These are phyloP conservation scores for Nymphalis c-album DNA, from an alignment of 2,888 invertebrate species.

Conservation along the genomic window DNA sequence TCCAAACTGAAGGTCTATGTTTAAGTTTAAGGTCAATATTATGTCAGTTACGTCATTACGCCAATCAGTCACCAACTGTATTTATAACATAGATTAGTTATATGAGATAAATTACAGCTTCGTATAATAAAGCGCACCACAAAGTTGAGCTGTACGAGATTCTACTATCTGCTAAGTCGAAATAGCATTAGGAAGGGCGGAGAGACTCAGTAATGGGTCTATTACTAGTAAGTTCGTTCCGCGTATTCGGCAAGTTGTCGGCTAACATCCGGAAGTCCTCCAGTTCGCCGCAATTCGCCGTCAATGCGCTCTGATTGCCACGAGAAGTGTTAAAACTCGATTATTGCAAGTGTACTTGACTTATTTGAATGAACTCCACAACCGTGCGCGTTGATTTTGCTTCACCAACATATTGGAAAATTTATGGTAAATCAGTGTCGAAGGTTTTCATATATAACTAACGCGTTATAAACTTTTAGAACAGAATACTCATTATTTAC, in stretches of 20 bases:
- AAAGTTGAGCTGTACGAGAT: neutral
- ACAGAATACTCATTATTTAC: too few relatives aligned
- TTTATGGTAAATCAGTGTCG: neutral
- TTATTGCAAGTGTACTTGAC: conserved; percentile 21
- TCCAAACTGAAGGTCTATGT: too few relatives aligned
- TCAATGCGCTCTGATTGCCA: conserved; percentile 39
- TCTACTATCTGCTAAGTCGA: conserved; percentile 6
- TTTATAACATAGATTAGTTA: too few relatives aligned
- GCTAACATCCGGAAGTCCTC: conserved; percentile 27
- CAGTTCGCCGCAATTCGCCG: conserved; percentile 24
- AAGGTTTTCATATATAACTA: neutral
- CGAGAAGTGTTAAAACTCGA: conserved; percentile 31
- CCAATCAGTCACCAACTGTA: too few relatives aligned
- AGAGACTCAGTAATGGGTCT: conserved; percentile 10
- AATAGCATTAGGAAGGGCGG: conserved; percentile 14
- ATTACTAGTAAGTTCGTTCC: conserved; percentile 2
- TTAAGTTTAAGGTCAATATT: too few relatives aligned
- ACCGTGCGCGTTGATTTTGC: conserved; percentile 4
- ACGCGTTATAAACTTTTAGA: too few relatives aligned
- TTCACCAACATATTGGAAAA: conserved; percentile 4
- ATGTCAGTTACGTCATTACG: too few relatives aligned
- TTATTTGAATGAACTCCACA: conserved; percentile 15
- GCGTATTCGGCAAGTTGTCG: conserved; percentile 7
- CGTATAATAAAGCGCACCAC: neutral
- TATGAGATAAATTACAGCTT: too few relatives aligned